Evolutionary conservation across 2,113 vertebrate species (phyloP), one percentile per base, ranked within the genome.

Genomic region (Anthoscopus minutus): DNA sequence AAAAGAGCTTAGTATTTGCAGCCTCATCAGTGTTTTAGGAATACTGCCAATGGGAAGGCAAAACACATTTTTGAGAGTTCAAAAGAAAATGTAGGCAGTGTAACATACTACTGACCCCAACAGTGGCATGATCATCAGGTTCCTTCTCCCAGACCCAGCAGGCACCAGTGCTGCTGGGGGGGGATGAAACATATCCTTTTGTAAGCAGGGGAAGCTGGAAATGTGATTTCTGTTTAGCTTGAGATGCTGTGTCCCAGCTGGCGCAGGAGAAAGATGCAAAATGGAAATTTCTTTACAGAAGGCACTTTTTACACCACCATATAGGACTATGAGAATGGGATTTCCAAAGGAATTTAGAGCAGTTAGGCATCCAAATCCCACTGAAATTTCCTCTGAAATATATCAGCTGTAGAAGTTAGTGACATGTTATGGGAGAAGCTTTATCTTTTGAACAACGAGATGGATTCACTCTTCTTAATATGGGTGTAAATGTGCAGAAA

Each of bases 301-400:
- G n/a, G 54, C 56, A 64, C 33, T 13, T 87, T 87, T 89, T 77
- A 88, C 51, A 77, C 31, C 7, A 16, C 27, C 37, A 2, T 35
- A 11, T 4, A 58, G 23, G 23, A 51, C 47, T 73, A 20, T 53
- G 67, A 61, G 65, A 50, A 61, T 88, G 69, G 50, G 37, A 85
- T 93, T 95, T 92, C 71, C 48, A 73, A 54, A 89, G 83, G 42
- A 70, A 82, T 80, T 84, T 69, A 50, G 33, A 61, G 30, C n/a
- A 42, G 38, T 77, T 66, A 82, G 62, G 58, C 35, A 54, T 57
- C 69, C 57, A 91, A 89, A 94, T 95, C 74, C 77, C 78, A 54
- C 42, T 65, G 66, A 91, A 91, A 88, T 54, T 65, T 86, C 40
- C 45, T 79, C 27, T 76, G 57, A 89, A 94, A 83, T 51, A 54